Conservation (phyloP, 2,797 vertebrate genomes). For the Melanogrammus aeglefinus region DNA sequence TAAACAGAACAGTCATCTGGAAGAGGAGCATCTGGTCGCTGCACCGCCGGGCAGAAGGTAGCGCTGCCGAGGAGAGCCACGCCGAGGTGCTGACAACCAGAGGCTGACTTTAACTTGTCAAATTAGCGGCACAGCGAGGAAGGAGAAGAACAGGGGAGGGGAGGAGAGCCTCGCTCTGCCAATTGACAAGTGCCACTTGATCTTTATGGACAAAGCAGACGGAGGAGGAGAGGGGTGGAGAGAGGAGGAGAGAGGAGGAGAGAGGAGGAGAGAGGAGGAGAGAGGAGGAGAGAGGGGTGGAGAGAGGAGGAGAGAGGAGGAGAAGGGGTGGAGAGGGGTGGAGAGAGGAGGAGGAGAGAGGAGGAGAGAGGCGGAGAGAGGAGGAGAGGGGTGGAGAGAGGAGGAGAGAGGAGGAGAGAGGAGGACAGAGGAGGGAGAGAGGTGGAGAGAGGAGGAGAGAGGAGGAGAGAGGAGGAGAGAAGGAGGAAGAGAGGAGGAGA, state of each 20-base stretch:
- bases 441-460: not conserved
- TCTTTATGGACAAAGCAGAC: slow-evolving; percentile 48
- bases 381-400: not conserved
- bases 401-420: not conserved
- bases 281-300: too few species aligned
- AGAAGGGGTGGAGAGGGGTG: too few species aligned
- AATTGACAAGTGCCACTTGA: slow-evolving; percentile 58
- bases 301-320: too few species aligned
- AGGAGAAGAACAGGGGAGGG: slow-evolving; percentile 24
- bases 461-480: not conserved
- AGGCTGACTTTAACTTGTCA: slow-evolving; percentile 76
- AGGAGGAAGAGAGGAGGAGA: too few species aligned
- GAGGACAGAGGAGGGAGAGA: too few species aligned
- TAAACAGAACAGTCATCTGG: slow-evolving; percentile 57
- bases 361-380: not conserved
- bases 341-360: not conserved
- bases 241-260: not conserved
- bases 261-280: not conserved
- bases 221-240: slow-evolving; percentile 2
- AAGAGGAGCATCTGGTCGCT: slow-evolving; percentile 70
- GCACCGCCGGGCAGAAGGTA: slow-evolving; percentile 68
- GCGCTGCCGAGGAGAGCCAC: slow-evolving; percentile 51
- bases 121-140: slow-evolving; percentile 69
- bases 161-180: slow-evolving; percentile 37
- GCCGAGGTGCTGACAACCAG: slow-evolving; percentile 64